Evolutionary conservation across 2,888 invertebrate species (phyloP).

Genomic region (Taenaris catops): DNA sequence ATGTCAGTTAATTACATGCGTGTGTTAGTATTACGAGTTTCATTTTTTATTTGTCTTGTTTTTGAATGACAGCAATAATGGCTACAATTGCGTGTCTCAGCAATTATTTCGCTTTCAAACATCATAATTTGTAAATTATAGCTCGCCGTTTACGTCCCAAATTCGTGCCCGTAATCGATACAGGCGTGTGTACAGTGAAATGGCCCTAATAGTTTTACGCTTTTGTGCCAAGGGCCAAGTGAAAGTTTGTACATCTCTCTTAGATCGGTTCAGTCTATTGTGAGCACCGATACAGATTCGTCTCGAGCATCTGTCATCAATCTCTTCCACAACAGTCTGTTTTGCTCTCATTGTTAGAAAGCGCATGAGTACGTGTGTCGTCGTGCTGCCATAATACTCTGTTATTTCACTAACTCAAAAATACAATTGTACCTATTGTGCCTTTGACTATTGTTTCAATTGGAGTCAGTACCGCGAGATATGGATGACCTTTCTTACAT

Average conservation of each 20-base stretch:
- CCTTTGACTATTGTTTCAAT: conserved; percentile 22
- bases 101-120: conserved; percentile 11
- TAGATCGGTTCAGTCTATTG: conserved; percentile 52
- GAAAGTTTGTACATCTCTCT: conserved; percentile 65
- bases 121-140: conserved; percentile 11
- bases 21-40: too few species aligned
- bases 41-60: too few species aligned
- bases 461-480: conserved; percentile 14
- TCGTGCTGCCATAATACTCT: conserved; percentile 22
- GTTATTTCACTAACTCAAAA: conserved; percentile 23
- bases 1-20: too few species aligned
- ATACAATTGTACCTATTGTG: conserved; percentile 17
- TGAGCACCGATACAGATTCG: conserved; percentile 53
- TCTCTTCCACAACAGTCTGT: conserved; percentile 41
- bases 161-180: conserved; percentile 10
- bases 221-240: conserved; percentile 56
- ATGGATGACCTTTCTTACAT: conserved; percentile 16
- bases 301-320: conserved; percentile 54
- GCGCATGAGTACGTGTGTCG: conserved; percentile 30
- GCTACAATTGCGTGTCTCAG: not conserved
- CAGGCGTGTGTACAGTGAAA: conserved; percentile 30
- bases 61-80: too few species aligned
- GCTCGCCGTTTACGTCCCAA: conserved; percentile 2
- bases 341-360: conserved; percentile 48
- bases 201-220: conserved; percentile 37